These are phyloP conservation scores for Lasioglossum oenotherae DNA, from an alignment of 2,888 invertebrate genomes.

Conservation along the genomic window DNA sequence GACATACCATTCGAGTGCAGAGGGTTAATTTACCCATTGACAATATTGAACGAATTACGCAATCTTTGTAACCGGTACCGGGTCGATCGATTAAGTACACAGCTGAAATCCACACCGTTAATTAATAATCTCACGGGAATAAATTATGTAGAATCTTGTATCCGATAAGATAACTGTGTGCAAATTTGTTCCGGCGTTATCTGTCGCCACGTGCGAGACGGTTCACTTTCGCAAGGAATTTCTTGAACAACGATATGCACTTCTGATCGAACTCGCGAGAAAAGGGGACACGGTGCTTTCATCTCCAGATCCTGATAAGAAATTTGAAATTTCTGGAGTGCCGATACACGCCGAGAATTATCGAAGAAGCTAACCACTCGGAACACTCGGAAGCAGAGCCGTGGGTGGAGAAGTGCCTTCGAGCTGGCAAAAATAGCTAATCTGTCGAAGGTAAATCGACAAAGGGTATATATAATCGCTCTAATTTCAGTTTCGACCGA, in stretches of 20 bases:
- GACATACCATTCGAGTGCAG: not conserved
- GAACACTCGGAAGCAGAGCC: not conserved
- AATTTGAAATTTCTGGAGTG: not conserved
- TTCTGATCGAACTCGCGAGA: not conserved
- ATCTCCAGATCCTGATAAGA: not conserved
- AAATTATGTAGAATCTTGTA: not conserved
- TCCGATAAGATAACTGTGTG: not conserved
- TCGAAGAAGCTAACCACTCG: not conserved
- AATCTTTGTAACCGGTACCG: not conserved
- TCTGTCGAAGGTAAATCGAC: not conserved
- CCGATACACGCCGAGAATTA: not conserved
- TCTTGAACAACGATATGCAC: not conserved
- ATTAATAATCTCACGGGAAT: not conserved
- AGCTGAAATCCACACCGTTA: not conserved
- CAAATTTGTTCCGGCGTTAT: not conserved
- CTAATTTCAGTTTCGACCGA: not conserved
- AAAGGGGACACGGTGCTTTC: not conserved
- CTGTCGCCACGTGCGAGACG: not conserved
- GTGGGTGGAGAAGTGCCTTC: not conserved
- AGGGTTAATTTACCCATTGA: not conserved
- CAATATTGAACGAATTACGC: not conserved
- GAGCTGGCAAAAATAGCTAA: not conserved
- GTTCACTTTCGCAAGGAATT: not conserved
- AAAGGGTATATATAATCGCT: not conserved
- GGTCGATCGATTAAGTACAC: not conserved